These are phyloP conservation scores for Gymnoscelis rufifasciata DNA, from an alignment of 2,888 invertebrate species.

Conservation along the genomic window DNA sequence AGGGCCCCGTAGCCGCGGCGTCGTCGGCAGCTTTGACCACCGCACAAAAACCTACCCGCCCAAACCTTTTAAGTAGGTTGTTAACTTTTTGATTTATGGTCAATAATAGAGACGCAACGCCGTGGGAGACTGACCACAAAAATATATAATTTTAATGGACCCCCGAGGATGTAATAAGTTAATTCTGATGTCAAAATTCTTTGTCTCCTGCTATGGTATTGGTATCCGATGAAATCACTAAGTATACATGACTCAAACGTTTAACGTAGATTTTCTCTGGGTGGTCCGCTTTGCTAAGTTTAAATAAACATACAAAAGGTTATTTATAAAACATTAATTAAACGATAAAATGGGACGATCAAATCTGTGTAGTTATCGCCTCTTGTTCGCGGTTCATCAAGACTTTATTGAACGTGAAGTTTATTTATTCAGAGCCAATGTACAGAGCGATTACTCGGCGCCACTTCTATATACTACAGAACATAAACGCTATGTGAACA, in stretches of 20 bases:
- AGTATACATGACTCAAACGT: constrained; percentile 32
- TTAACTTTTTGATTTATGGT: constrained; percentile 79
- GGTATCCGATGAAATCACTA: constrained; percentile 33
- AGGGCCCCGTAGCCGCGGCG: constrained; percentile 54
- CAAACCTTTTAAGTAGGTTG: constrained; percentile 78
- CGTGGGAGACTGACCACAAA: constrained; percentile 75
- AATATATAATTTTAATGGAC: constrained; percentile 74
- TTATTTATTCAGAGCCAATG: constrained; percentile 45
- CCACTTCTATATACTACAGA: constrained; percentile 39
- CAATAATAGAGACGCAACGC: constrained; percentile 78
- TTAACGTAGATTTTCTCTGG: constrained; percentile 39
- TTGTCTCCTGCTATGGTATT: constrained; percentile 49
- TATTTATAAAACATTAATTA: constrained; percentile 34
- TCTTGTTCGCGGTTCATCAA: constrained; percentile 44
- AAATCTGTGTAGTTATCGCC: constrained; percentile 35
- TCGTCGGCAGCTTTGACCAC: constrained; percentile 71
- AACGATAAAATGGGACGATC: constrained; percentile 40
- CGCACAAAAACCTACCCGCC: constrained; percentile 72
- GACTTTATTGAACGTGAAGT: constrained; percentile 46
- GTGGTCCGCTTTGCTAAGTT: constrained; percentile 47
- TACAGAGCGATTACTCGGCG: constrained; percentile 48
- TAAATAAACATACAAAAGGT: constrained; percentile 32
- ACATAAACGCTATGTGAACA: constrained; percentile 31
- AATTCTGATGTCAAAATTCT: constrained; percentile 59
- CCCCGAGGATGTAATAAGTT: constrained; percentile 68